A percentile compares a stretch with the other conserved stretches of the same genome.
These are phyloP conservation scores for Caenorhabditis plicata DNA, from an alignment of 2,888 invertebrate species.

Conservation along the genomic window DNA sequence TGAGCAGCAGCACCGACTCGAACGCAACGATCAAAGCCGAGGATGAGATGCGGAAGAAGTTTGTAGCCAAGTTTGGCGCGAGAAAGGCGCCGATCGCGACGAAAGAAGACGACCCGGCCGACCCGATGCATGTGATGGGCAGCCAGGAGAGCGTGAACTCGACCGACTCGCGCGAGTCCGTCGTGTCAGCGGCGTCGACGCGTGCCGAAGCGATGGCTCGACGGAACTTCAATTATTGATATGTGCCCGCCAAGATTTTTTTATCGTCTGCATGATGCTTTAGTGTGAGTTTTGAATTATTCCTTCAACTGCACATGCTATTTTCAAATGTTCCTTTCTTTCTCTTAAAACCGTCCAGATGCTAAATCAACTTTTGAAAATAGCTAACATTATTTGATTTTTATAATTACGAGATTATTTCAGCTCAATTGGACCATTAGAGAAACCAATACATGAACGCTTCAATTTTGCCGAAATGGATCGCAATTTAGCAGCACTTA, in stretches of 20 bases:
- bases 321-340: conserved; percentile 1
- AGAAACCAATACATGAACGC: conserved; percentile 34
- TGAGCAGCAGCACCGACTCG: conserved; percentile 19
- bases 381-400: no score
- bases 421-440: conserved; percentile 46
- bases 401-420: no score
- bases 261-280: conserved; percentile 23
- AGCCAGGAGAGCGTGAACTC: conserved; percentile 42
- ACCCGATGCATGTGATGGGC: conserved; percentile 35
- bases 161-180: conserved; percentile 52
- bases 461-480: conserved; percentile 44
- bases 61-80: conserved; percentile 46
- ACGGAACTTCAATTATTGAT: conserved; percentile 59
- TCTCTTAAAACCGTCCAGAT: no score
- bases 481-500: conserved; percentile 42
- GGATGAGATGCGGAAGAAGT: conserved; percentile 46
- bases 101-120: conserved; percentile 44
- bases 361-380: no score
- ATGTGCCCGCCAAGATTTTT: background rate
- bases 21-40: conserved; percentile 12
- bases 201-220: conserved; percentile 53
- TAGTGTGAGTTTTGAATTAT: conserved; percentile 21
- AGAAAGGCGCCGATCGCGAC: conserved; percentile 47
- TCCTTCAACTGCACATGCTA: background rate
- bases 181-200: conserved; percentile 54